Percentiles rank a stretch among this genome's conserved stretches.
These are phyloP conservation scores for Sebastes itinus DNA, from an alignment of 2,797 vertebrate species.

Conservation along the genomic window DNA sequence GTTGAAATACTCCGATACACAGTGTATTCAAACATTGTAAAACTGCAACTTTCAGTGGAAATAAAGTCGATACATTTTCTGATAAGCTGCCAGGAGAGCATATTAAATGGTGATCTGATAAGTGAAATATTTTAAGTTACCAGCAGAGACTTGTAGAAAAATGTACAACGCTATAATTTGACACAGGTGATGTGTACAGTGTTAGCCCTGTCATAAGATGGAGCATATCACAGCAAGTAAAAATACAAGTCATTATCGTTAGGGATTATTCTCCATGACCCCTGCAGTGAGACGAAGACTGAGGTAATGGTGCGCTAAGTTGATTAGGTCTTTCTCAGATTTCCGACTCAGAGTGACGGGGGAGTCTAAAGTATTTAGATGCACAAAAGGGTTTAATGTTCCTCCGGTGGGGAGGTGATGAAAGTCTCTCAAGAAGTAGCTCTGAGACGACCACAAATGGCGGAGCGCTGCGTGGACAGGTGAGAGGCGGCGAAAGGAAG, in stretches of 20 bases:
- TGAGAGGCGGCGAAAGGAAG: conserved; percentile 55
- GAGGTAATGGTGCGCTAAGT: conserved; percentile 59
- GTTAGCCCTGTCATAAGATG: not conserved
- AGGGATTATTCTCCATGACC: conserved; percentile 35
- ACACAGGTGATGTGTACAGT: not conserved
- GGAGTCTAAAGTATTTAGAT: conserved; percentile 70
- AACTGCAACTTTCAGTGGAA: not conserved
- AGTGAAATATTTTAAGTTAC: not conserved
- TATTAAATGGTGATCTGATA: conserved; percentile 14
- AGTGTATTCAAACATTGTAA: conserved; percentile 11
- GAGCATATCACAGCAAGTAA: conserved; percentile 8
- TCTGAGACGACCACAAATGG: conserved; percentile 35
- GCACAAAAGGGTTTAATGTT: conserved; percentile 77
- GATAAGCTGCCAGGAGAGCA: not conserved
- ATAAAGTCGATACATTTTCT: conserved; percentile 23
- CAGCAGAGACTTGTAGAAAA: not conserved
- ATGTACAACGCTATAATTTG: not conserved
- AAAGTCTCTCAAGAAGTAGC: conserved; percentile 66
- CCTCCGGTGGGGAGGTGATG: conserved; percentile 66
- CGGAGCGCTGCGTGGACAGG: conserved; percentile 40
- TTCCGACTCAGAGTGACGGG: conserved; percentile 65
- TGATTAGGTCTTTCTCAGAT: conserved; percentile 71
- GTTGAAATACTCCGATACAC: conserved; percentile 11
- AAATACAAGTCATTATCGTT: conserved; percentile 27
- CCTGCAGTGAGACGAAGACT: conserved; percentile 34